Evolutionary conservation across 2,113 vertebrate species (phyloP).

Genomic region (Theropithecus gelada): DNA sequence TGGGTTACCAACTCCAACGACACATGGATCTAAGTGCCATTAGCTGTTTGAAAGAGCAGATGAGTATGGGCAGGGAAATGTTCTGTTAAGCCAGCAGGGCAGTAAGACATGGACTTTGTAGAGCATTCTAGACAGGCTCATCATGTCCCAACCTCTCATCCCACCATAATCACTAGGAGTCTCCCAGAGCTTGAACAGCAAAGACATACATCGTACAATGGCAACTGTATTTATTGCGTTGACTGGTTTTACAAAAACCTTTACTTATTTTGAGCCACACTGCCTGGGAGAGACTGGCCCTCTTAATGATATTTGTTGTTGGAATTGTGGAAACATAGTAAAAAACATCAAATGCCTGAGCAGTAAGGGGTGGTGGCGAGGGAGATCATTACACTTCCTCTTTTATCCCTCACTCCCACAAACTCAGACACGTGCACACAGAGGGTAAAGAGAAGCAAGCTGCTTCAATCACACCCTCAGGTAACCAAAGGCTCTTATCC

Average conservation of each 20-base stretch:
- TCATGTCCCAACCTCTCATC: too few species aligned
- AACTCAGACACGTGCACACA: too few species aligned
- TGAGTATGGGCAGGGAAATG: rapidly evolving
- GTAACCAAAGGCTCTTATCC: neutral
- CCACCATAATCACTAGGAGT: neutral
- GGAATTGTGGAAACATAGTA: neutral
- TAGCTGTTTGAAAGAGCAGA: rapidly evolving
- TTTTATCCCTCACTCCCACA: neutral
- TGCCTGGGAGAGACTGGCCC: neutral
- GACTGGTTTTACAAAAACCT: neutral
- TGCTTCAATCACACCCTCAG: neutral
- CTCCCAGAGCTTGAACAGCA: neutral
- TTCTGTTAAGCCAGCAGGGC: neutral
- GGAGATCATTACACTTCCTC: neutral
- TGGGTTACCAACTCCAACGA: neutral
- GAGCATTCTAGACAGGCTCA: neutral
- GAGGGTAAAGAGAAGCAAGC: neutral
- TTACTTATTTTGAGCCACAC: neutral
- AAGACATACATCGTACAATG: rapidly evolving
- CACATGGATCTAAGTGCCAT: too few species aligned
- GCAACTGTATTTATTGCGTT: rapidly evolving
- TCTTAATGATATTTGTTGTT: rapidly evolving
- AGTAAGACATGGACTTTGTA: rapidly evolving
- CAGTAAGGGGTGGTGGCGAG: too few species aligned
- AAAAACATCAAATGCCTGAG: neutral